Percentiles rank a stretch among this genome's conserved stretches.
Evolutionary conservation across 2,888 invertebrate species (phyloP).

Genomic region (Blomia tropicalis): DNA sequence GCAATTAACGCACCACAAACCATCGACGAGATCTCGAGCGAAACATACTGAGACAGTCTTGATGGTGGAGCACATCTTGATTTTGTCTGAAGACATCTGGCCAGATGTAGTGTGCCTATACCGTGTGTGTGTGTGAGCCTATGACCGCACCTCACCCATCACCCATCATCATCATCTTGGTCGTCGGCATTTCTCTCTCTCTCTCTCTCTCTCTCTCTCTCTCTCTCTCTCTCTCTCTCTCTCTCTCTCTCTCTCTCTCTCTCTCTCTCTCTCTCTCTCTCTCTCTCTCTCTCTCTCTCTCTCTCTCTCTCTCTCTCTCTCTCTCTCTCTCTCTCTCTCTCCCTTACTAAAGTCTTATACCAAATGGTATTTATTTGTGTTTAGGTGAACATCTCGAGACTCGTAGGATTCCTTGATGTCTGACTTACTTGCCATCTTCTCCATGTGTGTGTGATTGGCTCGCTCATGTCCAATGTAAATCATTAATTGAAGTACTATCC

Average conservation of each 20-base stretch:
- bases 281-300: no score
- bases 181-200: no score
- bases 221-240: no score
- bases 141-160: neutral
- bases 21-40: no score
- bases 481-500: slow-evolving; percentile 12
- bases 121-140: neutral
- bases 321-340: no score
- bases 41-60: neutral
- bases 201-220: no score
- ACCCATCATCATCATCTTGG: no score
- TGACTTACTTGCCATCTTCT: neutral
- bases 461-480: slow-evolving; percentile 4
- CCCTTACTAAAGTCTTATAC: no score
- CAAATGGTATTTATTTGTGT: neutral
- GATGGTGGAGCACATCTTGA: neutral
- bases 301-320: no score
- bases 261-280: no score
- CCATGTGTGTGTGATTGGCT: neutral
- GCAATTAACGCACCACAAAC: no score
- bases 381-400: neutral
- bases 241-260: no score
- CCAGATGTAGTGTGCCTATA: neutral
- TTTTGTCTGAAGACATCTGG: slow-evolving; percentile 13
- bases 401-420: neutral